phyloP scores from a whole-genome alignment of 2,113 vertebrate genomes.

The Heterotis niloticus region DNA sequence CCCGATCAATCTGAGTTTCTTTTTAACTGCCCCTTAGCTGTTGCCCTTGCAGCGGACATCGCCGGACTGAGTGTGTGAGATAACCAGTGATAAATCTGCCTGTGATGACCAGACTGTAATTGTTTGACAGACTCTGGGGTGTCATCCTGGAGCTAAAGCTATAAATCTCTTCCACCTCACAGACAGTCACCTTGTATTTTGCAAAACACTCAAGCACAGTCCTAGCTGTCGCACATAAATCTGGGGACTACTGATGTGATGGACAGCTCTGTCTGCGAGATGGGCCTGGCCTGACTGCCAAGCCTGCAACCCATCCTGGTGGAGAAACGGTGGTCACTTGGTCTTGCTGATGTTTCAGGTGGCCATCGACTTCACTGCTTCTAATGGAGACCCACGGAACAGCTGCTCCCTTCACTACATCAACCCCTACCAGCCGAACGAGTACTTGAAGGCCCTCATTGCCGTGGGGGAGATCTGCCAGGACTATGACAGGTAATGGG shows the following conservation, averaged over 20 bases:
- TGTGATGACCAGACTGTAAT: neutral
- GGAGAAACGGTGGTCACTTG: neutral
- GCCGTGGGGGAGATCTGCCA: constrained; percentile 93
- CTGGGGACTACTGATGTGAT: neutral
- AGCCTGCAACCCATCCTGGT: neutral
- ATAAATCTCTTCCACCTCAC: neutral
- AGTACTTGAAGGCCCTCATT: constrained; percentile 89
- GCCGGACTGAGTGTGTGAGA: neutral
- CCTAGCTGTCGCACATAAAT: neutral
- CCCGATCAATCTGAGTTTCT: constrained; percentile 40
- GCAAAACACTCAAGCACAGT: neutral
- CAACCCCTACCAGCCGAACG: constrained; percentile 92
- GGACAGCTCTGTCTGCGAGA: neutral
- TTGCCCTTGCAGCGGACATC: constrained; percentile 27
- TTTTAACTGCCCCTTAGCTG: constrained; percentile 39
- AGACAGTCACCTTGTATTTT: constrained; percentile 13
- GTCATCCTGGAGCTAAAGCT: neutral
- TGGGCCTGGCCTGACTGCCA: neutral
- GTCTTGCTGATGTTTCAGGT: constrained; percentile 61
- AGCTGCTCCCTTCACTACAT: constrained; percentile 95
- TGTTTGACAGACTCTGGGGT: neutral
- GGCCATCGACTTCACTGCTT: constrained; percentile 93
- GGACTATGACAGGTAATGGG: constrained; percentile 86
- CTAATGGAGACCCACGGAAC: constrained; percentile 90
- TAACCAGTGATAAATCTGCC: neutral